Percentiles rank a stretch among this genome's conserved stretches.
These are phyloP conservation scores for Bombus confusus DNA, from an alignment of 1,140 invertebrate genomes.

Conservation along the genomic window DNA sequence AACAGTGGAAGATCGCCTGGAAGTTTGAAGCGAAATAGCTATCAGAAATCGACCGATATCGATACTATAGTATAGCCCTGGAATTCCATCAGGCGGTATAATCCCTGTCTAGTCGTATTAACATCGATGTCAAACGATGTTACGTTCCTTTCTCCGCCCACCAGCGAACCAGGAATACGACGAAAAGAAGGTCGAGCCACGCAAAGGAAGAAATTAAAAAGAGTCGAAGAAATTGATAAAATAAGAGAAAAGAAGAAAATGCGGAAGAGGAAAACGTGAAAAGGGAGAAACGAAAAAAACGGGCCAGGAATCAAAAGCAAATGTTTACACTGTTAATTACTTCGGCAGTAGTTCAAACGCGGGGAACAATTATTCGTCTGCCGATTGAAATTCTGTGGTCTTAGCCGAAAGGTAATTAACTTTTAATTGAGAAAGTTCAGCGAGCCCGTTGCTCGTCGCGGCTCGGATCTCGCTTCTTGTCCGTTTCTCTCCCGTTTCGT, in stretches of 20 bases:
- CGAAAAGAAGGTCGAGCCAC: background rate
- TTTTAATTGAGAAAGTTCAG: constrained; percentile 79
- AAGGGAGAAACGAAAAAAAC: background rate
- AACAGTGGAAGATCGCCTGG: background rate
- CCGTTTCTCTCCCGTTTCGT: constrained; percentile 56
- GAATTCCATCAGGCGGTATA: background rate
- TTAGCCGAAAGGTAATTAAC: constrained; percentile 78
- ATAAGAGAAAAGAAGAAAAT: background rate
- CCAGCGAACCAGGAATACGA: background rate
- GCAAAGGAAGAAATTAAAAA: background rate
- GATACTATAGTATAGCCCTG: background rate
- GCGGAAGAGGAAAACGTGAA: background rate
- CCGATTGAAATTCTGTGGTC: constrained; percentile 78
- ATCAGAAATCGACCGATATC: background rate
- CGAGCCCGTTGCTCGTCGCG: constrained; percentile 19
- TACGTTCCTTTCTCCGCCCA: background rate
- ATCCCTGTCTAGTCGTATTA: background rate
- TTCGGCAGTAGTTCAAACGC: constrained; percentile 50
- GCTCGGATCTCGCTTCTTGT: constrained; percentile 60
- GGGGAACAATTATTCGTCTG: constrained; percentile 74
- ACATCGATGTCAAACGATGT: constrained; percentile 14
- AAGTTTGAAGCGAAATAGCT: background rate
- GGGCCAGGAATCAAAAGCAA: constrained; percentile 53
- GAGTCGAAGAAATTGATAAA: background rate
- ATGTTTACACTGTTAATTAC: constrained; percentile 69